Conservation (phyloP, 2,797 vertebrate species). For the Paratrypauchen microcephalus region DNA sequence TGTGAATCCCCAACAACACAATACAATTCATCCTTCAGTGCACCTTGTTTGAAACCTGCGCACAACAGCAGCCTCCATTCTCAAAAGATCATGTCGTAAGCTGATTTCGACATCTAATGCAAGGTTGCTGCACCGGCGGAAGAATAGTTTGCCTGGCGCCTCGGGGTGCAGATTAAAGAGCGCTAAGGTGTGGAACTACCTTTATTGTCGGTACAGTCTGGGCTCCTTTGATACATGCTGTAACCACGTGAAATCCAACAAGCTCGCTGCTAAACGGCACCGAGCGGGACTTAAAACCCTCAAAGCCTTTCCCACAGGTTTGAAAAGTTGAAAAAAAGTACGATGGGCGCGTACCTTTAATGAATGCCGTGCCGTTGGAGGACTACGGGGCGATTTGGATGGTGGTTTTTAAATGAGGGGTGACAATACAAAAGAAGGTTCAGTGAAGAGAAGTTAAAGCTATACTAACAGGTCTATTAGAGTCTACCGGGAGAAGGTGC, state of each 20-base stretch:
- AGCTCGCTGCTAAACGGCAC: conserved; percentile 55
- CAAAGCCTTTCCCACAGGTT: conserved; percentile 54
- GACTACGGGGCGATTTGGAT: conserved; percentile 24
- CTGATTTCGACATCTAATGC: conserved; percentile 71
- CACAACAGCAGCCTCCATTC: conserved; percentile 51
- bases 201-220: conserved; percentile 62
- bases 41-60: conserved; percentile 51
- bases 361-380: conserved; percentile 11
- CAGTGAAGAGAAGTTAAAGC: conserved; percentile 20
- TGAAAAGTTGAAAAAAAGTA: conserved; percentile 37
- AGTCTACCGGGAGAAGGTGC: conserved; percentile 10
- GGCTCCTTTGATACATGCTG: conserved; percentile 67
- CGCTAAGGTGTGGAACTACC: conserved; percentile 66
- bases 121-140: conserved; percentile 55
- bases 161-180: conserved; percentile 66
- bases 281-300: conserved; percentile 51
- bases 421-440: conserved; percentile 37
- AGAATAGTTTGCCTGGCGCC: conserved; percentile 56
- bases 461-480: conserved; percentile 35
- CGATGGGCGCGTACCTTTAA: conserved; percentile 32
- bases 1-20: conserved; percentile 56
- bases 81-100: conserved; percentile 72
- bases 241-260: conserved; percentile 72
- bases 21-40: conserved; percentile 32
- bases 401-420: conserved; percentile 46